A percentile compares a stretch with the other conserved stretches of the same genome.
Conservation (phyloP, 2,797 vertebrate genomes). For the Lacerta bilineata region DNA sequence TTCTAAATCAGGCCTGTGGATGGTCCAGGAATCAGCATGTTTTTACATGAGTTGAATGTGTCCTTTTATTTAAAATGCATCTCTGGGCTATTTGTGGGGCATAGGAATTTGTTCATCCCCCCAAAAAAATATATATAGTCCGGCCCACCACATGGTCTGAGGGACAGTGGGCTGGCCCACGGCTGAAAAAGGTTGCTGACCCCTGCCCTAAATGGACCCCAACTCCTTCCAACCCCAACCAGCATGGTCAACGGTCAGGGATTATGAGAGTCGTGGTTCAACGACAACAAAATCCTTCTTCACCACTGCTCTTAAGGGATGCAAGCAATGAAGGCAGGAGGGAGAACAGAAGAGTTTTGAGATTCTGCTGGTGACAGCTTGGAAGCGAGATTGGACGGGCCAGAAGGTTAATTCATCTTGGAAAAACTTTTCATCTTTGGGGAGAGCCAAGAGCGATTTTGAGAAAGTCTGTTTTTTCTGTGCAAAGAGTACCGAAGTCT, state of each 20-base stretch:
- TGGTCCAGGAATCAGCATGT: too few species aligned
- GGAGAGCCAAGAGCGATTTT: background rate
- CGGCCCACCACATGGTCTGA: too few species aligned
- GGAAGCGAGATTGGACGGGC: background rate
- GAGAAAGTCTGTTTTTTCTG: background rate
- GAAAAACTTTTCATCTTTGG: background rate
- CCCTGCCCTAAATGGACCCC: background rate
- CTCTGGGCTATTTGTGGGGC: too few species aligned
- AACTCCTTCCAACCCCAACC: background rate
- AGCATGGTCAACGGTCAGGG: background rate
- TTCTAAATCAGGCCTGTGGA: too few species aligned
- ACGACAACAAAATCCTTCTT: background rate
- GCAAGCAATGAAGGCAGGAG: background rate
- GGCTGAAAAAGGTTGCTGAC: too few species aligned
- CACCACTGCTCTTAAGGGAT: background rate
- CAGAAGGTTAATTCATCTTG: background rate
- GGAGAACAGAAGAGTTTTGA: background rate
- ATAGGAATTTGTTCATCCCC: too few species aligned
- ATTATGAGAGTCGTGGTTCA: background rate
- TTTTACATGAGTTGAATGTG: too few species aligned
- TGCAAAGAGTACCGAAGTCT: background rate
- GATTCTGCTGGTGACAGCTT: background rate
- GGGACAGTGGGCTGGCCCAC: too few species aligned
- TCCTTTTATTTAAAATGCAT: too few species aligned
- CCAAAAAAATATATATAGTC: too few species aligned